Evolutionary conservation across 2,797 vertebrate genomes (phyloP), one percentile per base, ranked within the genome.

Genomic region (Lutjanus argentimaculatus): DNA sequence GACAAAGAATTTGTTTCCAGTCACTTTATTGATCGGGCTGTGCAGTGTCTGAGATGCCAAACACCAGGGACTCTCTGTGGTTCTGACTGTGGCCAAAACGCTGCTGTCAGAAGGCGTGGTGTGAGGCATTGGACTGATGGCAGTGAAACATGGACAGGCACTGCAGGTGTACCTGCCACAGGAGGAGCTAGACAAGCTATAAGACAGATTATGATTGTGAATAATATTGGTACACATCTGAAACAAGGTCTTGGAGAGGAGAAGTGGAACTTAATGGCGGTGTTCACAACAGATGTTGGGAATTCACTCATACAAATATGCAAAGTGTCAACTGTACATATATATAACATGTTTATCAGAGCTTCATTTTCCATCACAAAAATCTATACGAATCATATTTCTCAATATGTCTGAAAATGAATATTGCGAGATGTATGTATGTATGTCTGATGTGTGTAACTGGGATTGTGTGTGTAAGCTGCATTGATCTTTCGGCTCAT

Each of bases 301-400:
- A 82, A 73, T 70, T 86, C 25, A 72, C 68, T 88, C 75, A 92
- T 83, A 87, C 73, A 79, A 93, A 92, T 95, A 94, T 96, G 93
- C 94, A 95, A 95, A 84, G 67, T 93, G 72, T 82, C 71, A 84
- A 79, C 66, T 91, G 63, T 90, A 85, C 42, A 56, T 77, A 63
- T 72, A 58, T 65, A 67, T 53, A 68, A 68, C 42, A 63, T 89
- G 75, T 88, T 70, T 79, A 75, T 80, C 71, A 85, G 58, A 74
- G 77, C 72, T 53, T 85, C 48, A 68, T 62, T 79, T 75, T 85
- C 64, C 81, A 85, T 86, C 67, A 75, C 46, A 64, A 86, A 25
- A 85, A 89, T 82, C 71, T 78, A 83, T 56, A 88, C 77, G 40
- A 75, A 79, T 81, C 61, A 8, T 79, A 40, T 85, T 83, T 81